Conservation (phyloP, 2,113 vertebrate genomes). For the Corythornis vintsioides region DNA sequence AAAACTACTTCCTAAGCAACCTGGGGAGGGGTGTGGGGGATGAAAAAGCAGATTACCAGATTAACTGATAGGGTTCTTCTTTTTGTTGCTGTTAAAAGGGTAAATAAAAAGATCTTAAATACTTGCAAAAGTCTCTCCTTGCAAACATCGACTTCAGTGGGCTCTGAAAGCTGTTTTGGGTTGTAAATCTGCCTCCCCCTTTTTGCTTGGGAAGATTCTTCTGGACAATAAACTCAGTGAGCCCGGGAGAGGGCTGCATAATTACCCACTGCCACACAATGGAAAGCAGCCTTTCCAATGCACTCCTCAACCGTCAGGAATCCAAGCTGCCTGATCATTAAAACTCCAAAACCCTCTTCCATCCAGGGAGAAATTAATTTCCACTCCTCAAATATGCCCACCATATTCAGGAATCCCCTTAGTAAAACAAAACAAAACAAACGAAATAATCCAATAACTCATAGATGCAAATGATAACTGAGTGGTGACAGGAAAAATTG, state of each 20-base stretch:
- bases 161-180: not conserved
- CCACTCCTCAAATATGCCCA: not conserved
- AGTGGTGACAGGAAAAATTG: not conserved
- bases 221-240: slow-evolving; percentile 47
- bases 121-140: not conserved
- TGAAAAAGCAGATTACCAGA: not conserved
- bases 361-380: not conserved
- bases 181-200: slow-evolving; percentile 16
- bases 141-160: not conserved
- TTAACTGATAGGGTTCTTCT: not conserved
- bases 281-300: slow-evolving; percentile 34
- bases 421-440: not conserved
- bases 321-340: slow-evolving; percentile 51
- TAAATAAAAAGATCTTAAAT: not conserved
- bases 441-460: not conserved
- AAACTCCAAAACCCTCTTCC: slow-evolving; percentile 17
- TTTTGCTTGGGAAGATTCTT: slow-evolving; percentile 59
- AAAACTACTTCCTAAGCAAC: slow-evolving; percentile 45
- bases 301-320: slow-evolving; percentile 27
- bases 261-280: slow-evolving; percentile 56
- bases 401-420: not conserved
- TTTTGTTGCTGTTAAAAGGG: not conserved
- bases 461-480: not conserved
- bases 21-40: not conserved
- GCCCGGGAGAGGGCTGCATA: slow-evolving; percentile 48